These are phyloP conservation scores for Pangasius djambal DNA, from an alignment of 2,797 vertebrate genomes.

Conservation along the genomic window DNA sequence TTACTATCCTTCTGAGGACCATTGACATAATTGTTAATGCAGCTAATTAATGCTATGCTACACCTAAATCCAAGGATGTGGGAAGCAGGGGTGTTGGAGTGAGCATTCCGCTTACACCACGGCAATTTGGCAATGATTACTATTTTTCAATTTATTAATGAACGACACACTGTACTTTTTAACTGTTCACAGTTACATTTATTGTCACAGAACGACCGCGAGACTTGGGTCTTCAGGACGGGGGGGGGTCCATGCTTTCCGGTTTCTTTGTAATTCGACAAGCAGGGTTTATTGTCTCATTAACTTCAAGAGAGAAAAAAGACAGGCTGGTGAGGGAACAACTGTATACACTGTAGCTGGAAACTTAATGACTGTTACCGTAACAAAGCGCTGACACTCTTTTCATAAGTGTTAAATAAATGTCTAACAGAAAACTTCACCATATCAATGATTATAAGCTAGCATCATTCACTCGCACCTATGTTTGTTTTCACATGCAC, in stretches of 20 bases:
- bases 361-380: too few relatives aligned
- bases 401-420: neutral
- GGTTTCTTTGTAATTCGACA: neutral
- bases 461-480: neutral
- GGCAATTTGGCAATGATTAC: neutral
- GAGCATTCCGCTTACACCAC: neutral
- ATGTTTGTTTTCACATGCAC: neutral
- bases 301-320: neutral
- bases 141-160: neutral
- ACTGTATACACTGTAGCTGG: too few relatives aligned
- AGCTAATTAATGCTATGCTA: neutral
- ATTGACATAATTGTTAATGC: neutral
- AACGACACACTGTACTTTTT: neutral
- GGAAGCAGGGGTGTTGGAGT: neutral
- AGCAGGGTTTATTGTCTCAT: neutral
- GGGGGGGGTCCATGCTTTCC: neutral
- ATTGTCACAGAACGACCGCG: neutral
- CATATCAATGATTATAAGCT: neutral
- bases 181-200: neutral
- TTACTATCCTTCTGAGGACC: neutral
- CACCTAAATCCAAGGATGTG: neutral
- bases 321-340: neutral
- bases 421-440: too few relatives aligned
- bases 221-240: neutral
- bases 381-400: too few relatives aligned